phyloP scores from a whole-genome alignment of 2,888 invertebrate species.

The Drosophila peninsularis region DNA sequence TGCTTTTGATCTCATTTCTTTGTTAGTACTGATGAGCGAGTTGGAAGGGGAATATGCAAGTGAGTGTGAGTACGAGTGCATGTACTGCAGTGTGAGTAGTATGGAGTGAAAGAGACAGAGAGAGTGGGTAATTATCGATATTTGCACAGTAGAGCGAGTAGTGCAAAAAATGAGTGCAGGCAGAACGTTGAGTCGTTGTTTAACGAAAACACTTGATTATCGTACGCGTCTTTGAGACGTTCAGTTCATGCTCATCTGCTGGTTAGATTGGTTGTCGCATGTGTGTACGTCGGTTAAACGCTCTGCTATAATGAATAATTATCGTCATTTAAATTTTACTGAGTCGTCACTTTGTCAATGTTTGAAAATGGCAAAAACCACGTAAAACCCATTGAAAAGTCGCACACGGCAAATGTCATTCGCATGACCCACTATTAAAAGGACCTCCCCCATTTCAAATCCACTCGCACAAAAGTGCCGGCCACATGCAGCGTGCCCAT shows the following conservation, averaged over 20 bases:
- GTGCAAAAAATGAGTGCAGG: neutral
- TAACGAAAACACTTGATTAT: neutral
- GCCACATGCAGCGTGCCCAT: conserved; percentile 30
- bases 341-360: conserved; percentile 18
- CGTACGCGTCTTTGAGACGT: neutral
- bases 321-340: neutral
- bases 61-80: neutral
- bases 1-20: conserved; percentile 2
- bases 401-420: conserved; percentile 37
- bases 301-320: neutral
- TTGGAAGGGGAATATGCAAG: neutral
- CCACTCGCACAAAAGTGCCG: conserved; percentile 6
- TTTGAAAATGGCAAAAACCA: neutral
- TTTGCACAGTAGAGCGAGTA: neutral
- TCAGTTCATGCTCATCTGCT: neutral
- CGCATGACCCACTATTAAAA: conserved; percentile 19
- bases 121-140: too few relatives aligned
- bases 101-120: neutral
- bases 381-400: conserved; percentile 21
- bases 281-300: too few relatives aligned
- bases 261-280: neutral
- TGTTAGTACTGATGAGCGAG: neutral
- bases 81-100: too few relatives aligned
- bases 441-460: neutral
- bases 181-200: neutral